Conservation (phyloP, 1,140 invertebrate genomes). For the Zaprionus tsacasi region DNA sequence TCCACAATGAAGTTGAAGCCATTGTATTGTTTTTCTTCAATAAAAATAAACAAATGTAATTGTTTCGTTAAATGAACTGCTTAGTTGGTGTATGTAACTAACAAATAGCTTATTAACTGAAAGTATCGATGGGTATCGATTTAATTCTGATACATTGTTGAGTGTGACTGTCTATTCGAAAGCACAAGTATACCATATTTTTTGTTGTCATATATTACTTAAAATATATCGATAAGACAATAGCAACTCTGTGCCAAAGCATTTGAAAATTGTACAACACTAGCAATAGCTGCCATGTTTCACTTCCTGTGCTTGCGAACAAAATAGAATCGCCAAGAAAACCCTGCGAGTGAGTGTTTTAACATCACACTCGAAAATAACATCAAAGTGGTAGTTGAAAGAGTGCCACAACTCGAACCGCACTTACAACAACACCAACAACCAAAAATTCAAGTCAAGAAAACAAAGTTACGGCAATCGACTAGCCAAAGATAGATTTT, state of each 20-base stretch:
- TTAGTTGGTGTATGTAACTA: neutral
- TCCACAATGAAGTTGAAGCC: neutral
- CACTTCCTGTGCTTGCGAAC: conserved; percentile 78
- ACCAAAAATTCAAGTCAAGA: conserved; percentile 54
- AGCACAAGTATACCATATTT: neutral
- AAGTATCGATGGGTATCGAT: conserved; percentile 27
- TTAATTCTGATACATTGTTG: neutral
- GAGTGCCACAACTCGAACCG: conserved; percentile 76
- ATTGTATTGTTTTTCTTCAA: conserved; percentile 10
- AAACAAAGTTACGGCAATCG: conserved; percentile 61
- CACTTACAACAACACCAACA: conserved; percentile 49
- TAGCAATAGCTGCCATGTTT: conserved; percentile 72
- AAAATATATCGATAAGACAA: conserved; percentile 27
- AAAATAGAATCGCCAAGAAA: conserved; percentile 77
- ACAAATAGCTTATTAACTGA: conserved; percentile 6
- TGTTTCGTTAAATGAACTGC: conserved; percentile 26
- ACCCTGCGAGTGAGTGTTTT: conserved; percentile 84
- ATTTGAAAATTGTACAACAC: conserved; percentile 47
- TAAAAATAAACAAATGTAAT: conserved; percentile 55
- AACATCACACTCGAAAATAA: conserved; percentile 84
- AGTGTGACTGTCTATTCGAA: conserved; percentile 1
- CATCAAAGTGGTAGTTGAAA: conserved; percentile 83
- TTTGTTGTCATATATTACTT: neutral
- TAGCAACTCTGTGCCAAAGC: conserved; percentile 38
- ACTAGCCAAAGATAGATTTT: conserved; percentile 38